Evolutionary conservation across 2,797 vertebrate species (phyloP), one percentile per base, ranked within the genome.

Genomic region (Crenuchus spilurus): DNA sequence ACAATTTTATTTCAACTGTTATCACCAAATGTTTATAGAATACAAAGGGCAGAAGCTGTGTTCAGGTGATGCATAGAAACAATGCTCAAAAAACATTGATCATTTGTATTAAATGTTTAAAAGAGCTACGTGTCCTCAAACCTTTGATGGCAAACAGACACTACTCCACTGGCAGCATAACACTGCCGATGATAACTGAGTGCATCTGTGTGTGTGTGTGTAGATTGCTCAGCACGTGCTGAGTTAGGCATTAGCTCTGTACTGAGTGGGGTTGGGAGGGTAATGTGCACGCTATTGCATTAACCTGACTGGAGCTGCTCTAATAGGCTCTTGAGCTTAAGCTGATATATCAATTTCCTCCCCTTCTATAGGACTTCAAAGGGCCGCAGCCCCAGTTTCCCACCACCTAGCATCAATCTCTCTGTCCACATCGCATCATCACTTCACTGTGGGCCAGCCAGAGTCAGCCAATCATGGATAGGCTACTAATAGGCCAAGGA

Each of bases 301-400:
- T 93, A 92, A 93, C 91, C 91, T 92, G 91, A 89, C 84, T 68
- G 89, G 87, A 87, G 87, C 90, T 91, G 85, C 88, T 90, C 92
- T 92, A 93, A 94, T 91, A 91, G 90, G 90, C 90, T 92, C 90
- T 81, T 83, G 85, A 88, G 95, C 92, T 97, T 97, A 96, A 90
- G 94, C 90, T 92, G 94, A 96, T 92, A 94, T 96, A 97, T 98
- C 95, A 94, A 93, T 97, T 98, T 96, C 94, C 95, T 91, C 93
- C 94, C 92, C 55, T 92, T 94, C 94, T 86, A 94, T 89, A 91
- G 75, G 88, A 96, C 95, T 98, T 98, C 95, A 99, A 98, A 99
- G 96, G 81, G 83, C 92, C 87, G 26, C 84, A 90, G 85, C 92
- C 93, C 85, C 58, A 87, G 72, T 90, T 54, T 94, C 93, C 92